Base-by-base conservation (phyloP, 2,113 vertebrate species). In the Ctenomys sociabilis region DNA sequence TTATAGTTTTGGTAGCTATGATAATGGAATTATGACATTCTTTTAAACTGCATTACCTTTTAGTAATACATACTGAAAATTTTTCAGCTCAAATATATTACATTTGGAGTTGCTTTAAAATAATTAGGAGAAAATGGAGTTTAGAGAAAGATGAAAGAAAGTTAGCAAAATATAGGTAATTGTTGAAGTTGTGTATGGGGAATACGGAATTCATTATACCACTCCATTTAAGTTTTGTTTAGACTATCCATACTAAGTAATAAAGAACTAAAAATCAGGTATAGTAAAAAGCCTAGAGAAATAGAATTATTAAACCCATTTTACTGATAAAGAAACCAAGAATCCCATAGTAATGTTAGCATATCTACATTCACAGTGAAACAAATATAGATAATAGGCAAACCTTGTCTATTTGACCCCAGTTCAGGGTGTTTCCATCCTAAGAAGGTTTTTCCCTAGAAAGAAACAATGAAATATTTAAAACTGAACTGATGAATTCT, bases 301-400 rank as follows among this genome's bases (percentile, higher is more conserved):
- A 6, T 40, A 97, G 57, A 49, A 89, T 87, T 92, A 49, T 95
- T 91, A 2, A 64, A 88, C 13, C 78, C 13, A 70, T 22, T 40
- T 94, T 88, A 59, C 54, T 40, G 26, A 86, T 45, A 63, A 87
- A 4, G 4, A 93, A 80, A 35, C 16, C n/a, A 66, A 83, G 24
- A 80, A 4, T 88, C 5, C 45, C 16, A 1, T 3, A 64, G 45
- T 86, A 49, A 49, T 68, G 32, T 72, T 52, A 91, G 81, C 28
- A 94, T 93, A 95, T 80, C 68, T 11, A 64, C 85, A 19, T 84
- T 75, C 61, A 93, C 57, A 88, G 17, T 32, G 81, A 94, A 92
- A 82, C 9, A 37, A 93, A 70, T 16, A 66, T 12, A 78, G 54
- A 1, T 52, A 45, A 68, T 80, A 57, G 10, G 28, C 37, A 83